Evolutionary conservation across 2,797 vertebrate species (phyloP).

Genomic region (Champsocephalus esox): DNA sequence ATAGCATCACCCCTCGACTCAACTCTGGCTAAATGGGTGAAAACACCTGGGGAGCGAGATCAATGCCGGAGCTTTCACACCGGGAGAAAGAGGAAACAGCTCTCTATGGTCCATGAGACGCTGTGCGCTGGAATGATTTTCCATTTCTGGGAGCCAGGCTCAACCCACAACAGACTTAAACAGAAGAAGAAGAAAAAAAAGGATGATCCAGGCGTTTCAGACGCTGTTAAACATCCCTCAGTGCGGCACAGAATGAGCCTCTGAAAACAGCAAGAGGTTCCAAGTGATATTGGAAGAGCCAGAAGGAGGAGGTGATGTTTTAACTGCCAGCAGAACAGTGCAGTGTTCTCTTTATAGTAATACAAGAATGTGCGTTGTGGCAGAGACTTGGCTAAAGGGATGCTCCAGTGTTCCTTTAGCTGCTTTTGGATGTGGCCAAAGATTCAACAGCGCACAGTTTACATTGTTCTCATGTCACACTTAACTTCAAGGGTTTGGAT

Average conservation of each 20-base stretch:
- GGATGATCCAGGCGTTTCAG: constrained; percentile 35
- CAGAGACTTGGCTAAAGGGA: constrained; percentile 44
- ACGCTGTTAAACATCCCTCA: constrained; percentile 55
- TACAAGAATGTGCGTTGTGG: constrained; percentile 10
- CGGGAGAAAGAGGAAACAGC: constrained; percentile 53
- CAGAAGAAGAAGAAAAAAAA: constrained; percentile 10
- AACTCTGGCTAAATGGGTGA: constrained; percentile 13
- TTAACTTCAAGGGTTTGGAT: constrained; percentile 10
- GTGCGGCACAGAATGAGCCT: constrained; percentile 48
- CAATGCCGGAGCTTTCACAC: constrained; percentile 52
- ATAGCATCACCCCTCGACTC: constrained; percentile 4
- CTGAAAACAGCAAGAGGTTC: constrained; percentile 55
- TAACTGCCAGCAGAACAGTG: constrained; percentile 54
- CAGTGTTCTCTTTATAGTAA: constrained; percentile 29
- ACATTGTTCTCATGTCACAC: constrained; percentile 29
- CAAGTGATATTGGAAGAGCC: constrained; percentile 62
- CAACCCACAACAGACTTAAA: constrained; percentile 19
- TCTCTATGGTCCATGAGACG: constrained; percentile 48
- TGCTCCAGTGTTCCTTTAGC: constrained; percentile 33
- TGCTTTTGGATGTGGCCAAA: constrained; percentile 34
- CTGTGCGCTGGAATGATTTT: constrained; percentile 55
- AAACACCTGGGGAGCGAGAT: constrained; percentile 46
- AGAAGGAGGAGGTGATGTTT: constrained; percentile 59
- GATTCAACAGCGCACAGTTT: constrained; percentile 21
- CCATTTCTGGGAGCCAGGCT: constrained; percentile 46